Base-by-base conservation (phyloP, 2,888 invertebrate species). In the Ormyrus rosae region DNA sequence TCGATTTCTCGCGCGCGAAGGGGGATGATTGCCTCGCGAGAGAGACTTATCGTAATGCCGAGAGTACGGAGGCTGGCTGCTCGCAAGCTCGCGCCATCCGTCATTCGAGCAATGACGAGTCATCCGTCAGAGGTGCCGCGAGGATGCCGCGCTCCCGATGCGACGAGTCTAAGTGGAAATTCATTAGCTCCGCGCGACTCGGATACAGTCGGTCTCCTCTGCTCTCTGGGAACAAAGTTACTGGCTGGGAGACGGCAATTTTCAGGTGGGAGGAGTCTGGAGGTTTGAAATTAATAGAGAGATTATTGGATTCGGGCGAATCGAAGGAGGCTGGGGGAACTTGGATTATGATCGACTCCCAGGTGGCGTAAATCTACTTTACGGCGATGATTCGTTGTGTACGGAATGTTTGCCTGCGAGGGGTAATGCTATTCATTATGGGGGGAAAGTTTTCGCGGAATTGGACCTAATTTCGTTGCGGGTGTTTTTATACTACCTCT, bases 41-140 rank as follows among this genome's bases (percentile, higher is more conserved):
- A 7, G 48, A 53, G 51, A 78, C 78, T 78, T 73, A 73, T 73
- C 78, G 61, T 48, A 19, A 19, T 19, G 9, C 19, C 19, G 19
- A 19, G 19, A 19, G 19, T 19, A 19, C 11, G 58, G 46, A 53
- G 68, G 61, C 56, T 1, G 50, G 19, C 10, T 6, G 8, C 5
- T 61, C 6, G 61, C 45, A 6, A 45, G 61, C 45, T 60, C 6
- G 61, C 7, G 61, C 46, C 71, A 81, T 81, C 81, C 81, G 81
- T 81, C 81, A 78, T 63, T 51, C 74, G 50, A 74, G 75, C 81
- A 78, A 78, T 81, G 81, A 78, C 70, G 67, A 70, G 78, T 74
- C 78, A 78, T 78, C 70, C 81, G 74, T 78, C 75, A 72, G 55
- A 13, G 53, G 9, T 5, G 60, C 9, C 2, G 48, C 34, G 10